Conservation (phyloP, 2,113 vertebrate genomes). For the Herpailurus yagouaroundi region DNA sequence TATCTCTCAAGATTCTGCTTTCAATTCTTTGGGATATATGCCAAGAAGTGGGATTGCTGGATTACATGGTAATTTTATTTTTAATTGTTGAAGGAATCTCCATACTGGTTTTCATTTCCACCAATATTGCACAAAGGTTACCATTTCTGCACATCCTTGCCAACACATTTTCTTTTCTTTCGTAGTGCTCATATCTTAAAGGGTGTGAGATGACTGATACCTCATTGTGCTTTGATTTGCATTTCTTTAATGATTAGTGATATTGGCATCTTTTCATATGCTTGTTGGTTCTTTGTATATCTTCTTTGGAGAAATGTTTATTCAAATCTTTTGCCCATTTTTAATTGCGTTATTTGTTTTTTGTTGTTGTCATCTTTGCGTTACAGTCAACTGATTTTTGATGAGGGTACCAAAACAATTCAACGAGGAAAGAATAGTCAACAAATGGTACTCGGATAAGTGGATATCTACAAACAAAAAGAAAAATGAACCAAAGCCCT, state of each 20-base stretch:
- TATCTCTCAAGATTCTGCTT: neutral
- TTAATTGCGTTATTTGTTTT: neutral
- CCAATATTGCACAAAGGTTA: neutral
- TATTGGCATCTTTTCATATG: neutral
- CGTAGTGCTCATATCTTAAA: neutral
- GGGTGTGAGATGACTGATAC: neutral
- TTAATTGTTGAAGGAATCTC: neutral
- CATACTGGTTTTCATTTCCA: neutral
- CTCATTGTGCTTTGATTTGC: neutral
- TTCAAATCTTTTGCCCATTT: neutral
- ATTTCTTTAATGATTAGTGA: slow-evolving; percentile 27
- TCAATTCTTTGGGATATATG: neutral
- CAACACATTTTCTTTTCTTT: neutral
- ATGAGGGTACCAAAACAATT: neutral
- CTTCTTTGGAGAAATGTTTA: neutral
- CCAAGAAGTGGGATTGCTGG: neutral
- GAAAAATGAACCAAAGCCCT: neutral
- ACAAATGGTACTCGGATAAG: neutral
- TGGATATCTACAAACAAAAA: neutral
- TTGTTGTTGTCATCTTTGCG: neutral
- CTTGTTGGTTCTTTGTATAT: neutral
- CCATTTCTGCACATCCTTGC: neutral
- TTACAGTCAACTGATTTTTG: neutral
- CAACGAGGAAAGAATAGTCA: neutral
- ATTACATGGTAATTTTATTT: neutral